phyloP scores from a whole-genome alignment of 2,888 invertebrate genomes.

The Amiota mariae region DNA sequence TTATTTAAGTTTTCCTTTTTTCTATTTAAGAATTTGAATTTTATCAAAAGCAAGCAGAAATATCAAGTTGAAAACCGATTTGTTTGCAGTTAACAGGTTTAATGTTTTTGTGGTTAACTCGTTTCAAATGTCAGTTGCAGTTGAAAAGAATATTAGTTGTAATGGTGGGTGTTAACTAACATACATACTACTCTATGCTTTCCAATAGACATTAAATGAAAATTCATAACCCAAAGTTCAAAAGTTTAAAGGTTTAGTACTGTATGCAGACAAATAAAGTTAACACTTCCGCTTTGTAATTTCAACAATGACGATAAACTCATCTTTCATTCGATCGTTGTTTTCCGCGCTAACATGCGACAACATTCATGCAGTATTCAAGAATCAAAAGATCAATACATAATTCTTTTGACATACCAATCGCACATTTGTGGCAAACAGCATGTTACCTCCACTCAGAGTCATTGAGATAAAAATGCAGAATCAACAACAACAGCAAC shows the following conservation, averaged over 20 bases:
- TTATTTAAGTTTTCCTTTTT: not conserved
- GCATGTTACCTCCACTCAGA: constrained; percentile 33
- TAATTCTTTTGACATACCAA: constrained; percentile 69
- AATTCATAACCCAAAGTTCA: too few relatives aligned
- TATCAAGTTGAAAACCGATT: too few relatives aligned
- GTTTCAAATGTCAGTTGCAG: not conserved
- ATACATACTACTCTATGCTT: not conserved
- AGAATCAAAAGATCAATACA: constrained; percentile 66
- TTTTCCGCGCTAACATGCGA: not conserved
- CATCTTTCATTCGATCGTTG: not conserved
- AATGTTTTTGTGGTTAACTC: not conserved
- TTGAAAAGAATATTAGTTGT: not conserved
- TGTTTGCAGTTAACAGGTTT: not conserved
- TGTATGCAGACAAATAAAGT: not conserved
- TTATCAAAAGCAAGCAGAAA: not conserved
- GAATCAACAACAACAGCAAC: constrained; percentile 39
- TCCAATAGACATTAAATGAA: not conserved
- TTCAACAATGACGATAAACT: not conserved
- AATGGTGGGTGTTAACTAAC: constrained; percentile 10
- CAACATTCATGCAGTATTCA: not conserved
- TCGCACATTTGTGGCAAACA: constrained; percentile 68
- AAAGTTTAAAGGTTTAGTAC: not conserved
- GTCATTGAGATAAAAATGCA: constrained; percentile 31
- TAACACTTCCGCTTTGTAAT: constrained; percentile 18
- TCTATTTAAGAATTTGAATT: not conserved